phyloP scores from a whole-genome alignment of 2,113 vertebrate species.

The Ptyas mucosa region DNA sequence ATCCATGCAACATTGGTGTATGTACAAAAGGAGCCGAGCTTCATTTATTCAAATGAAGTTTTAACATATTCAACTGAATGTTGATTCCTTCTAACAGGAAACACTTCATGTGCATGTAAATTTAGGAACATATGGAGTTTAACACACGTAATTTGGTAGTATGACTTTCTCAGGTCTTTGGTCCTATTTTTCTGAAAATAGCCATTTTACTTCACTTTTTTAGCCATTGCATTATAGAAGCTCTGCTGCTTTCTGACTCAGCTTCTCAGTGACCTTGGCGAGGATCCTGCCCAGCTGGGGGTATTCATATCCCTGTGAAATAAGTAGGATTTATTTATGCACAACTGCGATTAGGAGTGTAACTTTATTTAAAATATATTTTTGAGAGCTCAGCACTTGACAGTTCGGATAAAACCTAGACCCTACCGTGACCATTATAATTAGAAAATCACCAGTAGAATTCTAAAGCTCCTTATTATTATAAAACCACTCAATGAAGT shows the following conservation, averaged over 20 bases:
- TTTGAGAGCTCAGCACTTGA: conserved; percentile 6
- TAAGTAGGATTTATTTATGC: conserved; percentile 7
- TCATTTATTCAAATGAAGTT: neutral
- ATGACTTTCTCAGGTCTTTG: neutral
- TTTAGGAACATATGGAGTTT: neutral
- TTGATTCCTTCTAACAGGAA: neutral
- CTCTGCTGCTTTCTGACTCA: neutral
- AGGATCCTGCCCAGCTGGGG: neutral
- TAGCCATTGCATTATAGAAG: neutral
- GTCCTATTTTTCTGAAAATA: neutral
- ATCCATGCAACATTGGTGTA: neutral
- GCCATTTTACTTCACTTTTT: neutral
- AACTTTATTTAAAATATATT: neutral
- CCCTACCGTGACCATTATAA: conserved; percentile 25
- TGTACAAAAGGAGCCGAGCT: neutral
- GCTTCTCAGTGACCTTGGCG: neutral
- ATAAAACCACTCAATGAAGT: neutral
- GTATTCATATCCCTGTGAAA: neutral
- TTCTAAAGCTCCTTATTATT: neutral
- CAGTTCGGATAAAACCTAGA: conserved; percentile 8
- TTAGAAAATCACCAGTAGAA: conserved; percentile 5
- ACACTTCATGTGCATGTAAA: neutral
- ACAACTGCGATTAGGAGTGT: neutral
- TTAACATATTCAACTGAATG: neutral
- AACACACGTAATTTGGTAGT: neutral